Evolutionary conservation across 2,888 invertebrate genomes (phyloP), one percentile per base, ranked within the genome.

Genomic region (Microchrysa polita): DNA sequence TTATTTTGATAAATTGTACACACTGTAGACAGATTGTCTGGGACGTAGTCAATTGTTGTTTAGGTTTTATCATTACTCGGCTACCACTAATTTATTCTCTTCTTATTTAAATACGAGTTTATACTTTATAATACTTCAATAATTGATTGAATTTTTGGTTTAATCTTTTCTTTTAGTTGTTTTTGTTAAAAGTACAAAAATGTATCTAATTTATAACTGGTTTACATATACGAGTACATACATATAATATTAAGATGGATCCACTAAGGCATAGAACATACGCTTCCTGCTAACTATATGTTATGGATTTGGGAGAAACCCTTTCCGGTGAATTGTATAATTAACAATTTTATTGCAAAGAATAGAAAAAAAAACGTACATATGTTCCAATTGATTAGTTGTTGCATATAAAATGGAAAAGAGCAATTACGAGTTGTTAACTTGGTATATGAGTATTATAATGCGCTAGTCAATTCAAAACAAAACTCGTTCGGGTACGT

Each of bases 1-100:
- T 16, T 40, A 12, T 60, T n/a, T 12, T 60, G 16, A 16, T 42
- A 63, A 34, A 63, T 63, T 63, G 61, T 63, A 48, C 65, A 65
- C 61, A 40, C 61, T 61, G 20, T 44, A 65, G 65, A 65, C 65
- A 65, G 65, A 65, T 65, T 65, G 65, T 65, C 65, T 65, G 27
- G 65, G 65, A n/a, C 60, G 65, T 22, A 48, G 44, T 48, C 20
- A 48, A n/a, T 48, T 48, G 48, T 34, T 34, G 4, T 34, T 34
- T 34, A 5, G 27, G 2, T 34, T 34, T 34, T 34, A 34, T 34
- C 27, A 5, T 34, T 34, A 34, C 7, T 34, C 7, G 27, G 27
- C 1, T 22, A 59, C 22, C 2, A n/a, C 18, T 42, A 42, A n/a
- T 22, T n/a, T 48, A 12, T 9, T 61, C 48, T 12, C 12, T 48